phyloP scores from a whole-genome alignment of 2,797 vertebrate species.

The Falco biarmicus region DNA sequence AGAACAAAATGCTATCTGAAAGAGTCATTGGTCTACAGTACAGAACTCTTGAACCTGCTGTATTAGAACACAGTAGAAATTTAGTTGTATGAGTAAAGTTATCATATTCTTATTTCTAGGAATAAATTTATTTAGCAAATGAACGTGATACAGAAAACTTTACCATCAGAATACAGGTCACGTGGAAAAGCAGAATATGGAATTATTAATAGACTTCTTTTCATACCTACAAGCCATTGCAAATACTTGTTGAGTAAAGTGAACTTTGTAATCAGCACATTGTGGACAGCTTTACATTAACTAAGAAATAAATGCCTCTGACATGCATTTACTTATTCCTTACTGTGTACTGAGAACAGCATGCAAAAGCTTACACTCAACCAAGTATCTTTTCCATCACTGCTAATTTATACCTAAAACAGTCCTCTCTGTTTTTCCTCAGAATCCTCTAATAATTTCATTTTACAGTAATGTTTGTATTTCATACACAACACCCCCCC shows the following conservation, averaged over 20 bases:
- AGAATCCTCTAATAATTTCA: background rate
- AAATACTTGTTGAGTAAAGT: background rate
- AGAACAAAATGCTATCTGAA: background rate
- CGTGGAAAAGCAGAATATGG: background rate
- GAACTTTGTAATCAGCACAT: background rate
- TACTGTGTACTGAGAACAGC: background rate
- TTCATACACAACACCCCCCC: background rate
- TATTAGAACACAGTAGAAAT: background rate
- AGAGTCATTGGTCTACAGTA: background rate
- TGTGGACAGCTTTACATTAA: background rate
- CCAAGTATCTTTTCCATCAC: background rate
- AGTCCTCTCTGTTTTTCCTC: background rate
- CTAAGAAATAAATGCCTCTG: background rate
- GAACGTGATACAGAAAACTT: background rate
- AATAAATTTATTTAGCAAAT: background rate
- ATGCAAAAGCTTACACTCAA: background rate
- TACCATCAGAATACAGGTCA: background rate
- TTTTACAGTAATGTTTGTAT: background rate
- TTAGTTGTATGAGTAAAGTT: background rate
- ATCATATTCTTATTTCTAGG: background rate
- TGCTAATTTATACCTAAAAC: background rate
- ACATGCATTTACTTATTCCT: background rate
- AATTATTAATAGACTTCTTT: background rate
- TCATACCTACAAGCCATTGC: background rate
- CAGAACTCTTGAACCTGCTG: background rate